Evolutionary conservation across 1,140 invertebrate genomes (phyloP), one percentile per base, ranked within the genome.

Genomic region (Drosophila lacteicornis): DNA sequence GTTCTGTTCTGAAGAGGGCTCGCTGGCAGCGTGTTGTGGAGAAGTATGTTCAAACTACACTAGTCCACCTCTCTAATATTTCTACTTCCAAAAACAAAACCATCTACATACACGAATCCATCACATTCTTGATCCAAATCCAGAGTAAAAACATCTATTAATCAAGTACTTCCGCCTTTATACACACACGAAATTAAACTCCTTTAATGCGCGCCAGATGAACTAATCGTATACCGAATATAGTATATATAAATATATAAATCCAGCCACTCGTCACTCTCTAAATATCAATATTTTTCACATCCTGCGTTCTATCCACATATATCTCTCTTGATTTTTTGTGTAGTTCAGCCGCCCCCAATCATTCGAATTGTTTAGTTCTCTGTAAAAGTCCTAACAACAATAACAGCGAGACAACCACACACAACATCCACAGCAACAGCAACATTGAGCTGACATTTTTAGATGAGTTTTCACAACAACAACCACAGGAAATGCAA

Each of bases 31-130:
- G 84, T 87, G 76, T 81, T 81, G 75, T 85, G 81, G 81, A 91
- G 84, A 92, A 92, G 91, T 92, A 92, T 92, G 91, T 90, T 90
- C 56, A 85, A 82, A 79, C 78, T 82, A 90, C 86, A 90, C 79
- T 82, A 90, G 57, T 60, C 76, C 60, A 68, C 69, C 73, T 78
- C 56, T 73, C 66, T 30, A 69, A 22, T 47, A 33, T 36, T 66
- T 76, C 59, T n/a, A 68, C 63, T 36, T 74, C 36, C 53, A 80
- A 79, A 56, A 25, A 22, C 71, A 57, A 57, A 51, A 7, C 65
- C 56, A 75, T 78, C 46, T 38, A 62, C 61, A 40, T 30, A 53
- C 55, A 53, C 42, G 45, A 46, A 65, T 46, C 71, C 47, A 65
- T 42, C 19, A 58, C 40, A 56, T 45, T 36, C 33, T 36, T 13